phyloP scores from a whole-genome alignment of 2,113 vertebrate genomes.

The Pithys albifrons region DNA sequence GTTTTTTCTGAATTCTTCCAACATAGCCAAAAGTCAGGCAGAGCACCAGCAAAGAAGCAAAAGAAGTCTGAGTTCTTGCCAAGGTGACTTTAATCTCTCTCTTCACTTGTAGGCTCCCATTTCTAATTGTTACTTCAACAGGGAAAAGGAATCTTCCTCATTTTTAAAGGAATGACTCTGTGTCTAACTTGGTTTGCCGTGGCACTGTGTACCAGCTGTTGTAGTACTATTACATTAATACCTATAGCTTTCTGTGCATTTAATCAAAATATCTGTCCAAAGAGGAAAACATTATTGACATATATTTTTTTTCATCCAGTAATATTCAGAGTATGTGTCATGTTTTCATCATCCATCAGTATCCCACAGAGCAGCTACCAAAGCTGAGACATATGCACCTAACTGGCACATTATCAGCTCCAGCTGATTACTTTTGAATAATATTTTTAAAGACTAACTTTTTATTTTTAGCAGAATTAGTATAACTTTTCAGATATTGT shows the following conservation, averaged over 20 bases:
- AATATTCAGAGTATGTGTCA: background rate
- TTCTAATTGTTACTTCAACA: background rate
- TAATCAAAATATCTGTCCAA: background rate
- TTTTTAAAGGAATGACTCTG: background rate
- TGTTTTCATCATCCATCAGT: background rate
- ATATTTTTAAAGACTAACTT: background rate
- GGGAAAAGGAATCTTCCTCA: accelerated
- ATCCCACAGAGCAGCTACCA: background rate
- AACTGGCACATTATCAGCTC: background rate
- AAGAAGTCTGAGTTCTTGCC: background rate
- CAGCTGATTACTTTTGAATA: background rate
- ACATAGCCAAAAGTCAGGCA: background rate
- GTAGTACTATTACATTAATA: background rate
- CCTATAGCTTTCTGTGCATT: background rate
- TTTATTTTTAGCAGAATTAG: background rate
- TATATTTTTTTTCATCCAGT: background rate
- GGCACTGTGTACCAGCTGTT: background rate
- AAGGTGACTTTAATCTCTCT: background rate
- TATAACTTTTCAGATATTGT: background rate
- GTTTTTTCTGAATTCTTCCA: background rate
- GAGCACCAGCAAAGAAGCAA: background rate
- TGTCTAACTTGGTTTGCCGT: background rate
- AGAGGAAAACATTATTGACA: background rate
- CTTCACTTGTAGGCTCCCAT: background rate
- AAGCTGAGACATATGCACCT: background rate